Base-by-base conservation (phyloP, 2,888 invertebrate species). In the Punctoribates punctum region DNA sequence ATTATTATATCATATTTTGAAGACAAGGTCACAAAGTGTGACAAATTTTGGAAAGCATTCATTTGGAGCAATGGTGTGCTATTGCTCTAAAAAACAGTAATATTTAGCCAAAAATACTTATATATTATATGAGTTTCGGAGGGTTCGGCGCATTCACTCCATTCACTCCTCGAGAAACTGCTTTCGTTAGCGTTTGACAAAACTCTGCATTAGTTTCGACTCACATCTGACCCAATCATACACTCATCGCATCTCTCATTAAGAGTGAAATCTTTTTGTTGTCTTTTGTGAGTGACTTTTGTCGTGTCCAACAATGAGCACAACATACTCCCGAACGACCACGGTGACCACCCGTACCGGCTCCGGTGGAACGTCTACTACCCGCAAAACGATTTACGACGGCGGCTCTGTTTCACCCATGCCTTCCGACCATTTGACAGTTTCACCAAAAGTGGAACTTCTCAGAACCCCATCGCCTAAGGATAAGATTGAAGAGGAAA, bases 401-500 rank as follows among this genome's bases (percentile, higher is more conserved):
- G 48, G 70, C n/a, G n/a, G 75, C 4, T 73, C 75, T 9, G 38
- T 70, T 57, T 57, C 57, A 57, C 57, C 57, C 20, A 57, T 57
- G 34, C 75, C 67, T n/a, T 73, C 75, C 23, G 38, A 65, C n/a
- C 57, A 20, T n/a, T 17, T 60, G 17, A 57, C 51, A 20, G 42
- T 75, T 17, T 65, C 75, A 34, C 75, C 73, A 1, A 75, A 75
- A 29, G 62, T 38, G 20, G 67, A 67, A 15, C 70, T 70, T 13
- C n/a, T 54, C 20, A 46, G 75, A 17, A 75, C 75, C 8, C 75
- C 75, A 34, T 75, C 74, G 20, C 75, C 75, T 54, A 70, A 75
- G 51, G 75, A 70, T 57, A 75, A 75, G 46, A 46, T 70, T 15
- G 75, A 73, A 51, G 27, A 73, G 27, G 27, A 25, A 17, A 48